Base-by-base conservation (phyloP, 23 tunicate species). In the Aplidium turbinatum region DNA sequence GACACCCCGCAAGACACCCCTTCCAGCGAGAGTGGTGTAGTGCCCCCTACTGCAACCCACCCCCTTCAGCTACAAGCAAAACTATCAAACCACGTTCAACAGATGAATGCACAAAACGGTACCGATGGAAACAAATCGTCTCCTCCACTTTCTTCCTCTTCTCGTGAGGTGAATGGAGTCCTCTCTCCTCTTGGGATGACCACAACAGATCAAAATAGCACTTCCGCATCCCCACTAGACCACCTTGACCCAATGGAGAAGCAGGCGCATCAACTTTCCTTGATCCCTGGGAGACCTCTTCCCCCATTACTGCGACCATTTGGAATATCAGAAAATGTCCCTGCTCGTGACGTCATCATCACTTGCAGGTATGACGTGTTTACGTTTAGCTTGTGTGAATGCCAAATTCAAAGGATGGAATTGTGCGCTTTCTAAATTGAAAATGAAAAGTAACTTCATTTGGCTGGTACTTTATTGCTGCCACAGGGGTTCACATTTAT, bases 271-370 rank as follows among this genome's bases (percentile, higher is more conserved):
- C 47, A 48, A 19, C 35, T 70, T 16, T 91, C 97, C 33, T 74
- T 47, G 28, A 91, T 91, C 53, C 72, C 77, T 39, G 73, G 78
- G 1, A 32, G 97, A 36, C 63, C 81, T 32, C 57, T 91, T 23
- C 97, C 97, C 1, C 90, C 91, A 1, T 39, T 91, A 35, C 52
- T 91, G 4, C 35, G 48, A 45, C 75, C 90, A 16, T 57, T 75
- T 29, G 92, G 97, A 52, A 73, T 91, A 33, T 58, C 91, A 35
- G 91, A 84, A 38, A 80, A 75, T 2, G 31, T 67, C n/a, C 68
- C 86, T 21, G 97, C 97, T 0, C 79, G 87, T 4, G 91, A 91
- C 22, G 97, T 91, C 39, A 91, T 91, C 47, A 83, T 85, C 0
- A 73, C 71, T n/a, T 91, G 97, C 79, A 65, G 97, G 85, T 78